Percentiles rank a stretch among this genome's conserved stretches.
These are phyloP conservation scores for Loriculus beryllinus DNA, from an alignment of 2,797 vertebrate genomes.

Conservation along the genomic window DNA sequence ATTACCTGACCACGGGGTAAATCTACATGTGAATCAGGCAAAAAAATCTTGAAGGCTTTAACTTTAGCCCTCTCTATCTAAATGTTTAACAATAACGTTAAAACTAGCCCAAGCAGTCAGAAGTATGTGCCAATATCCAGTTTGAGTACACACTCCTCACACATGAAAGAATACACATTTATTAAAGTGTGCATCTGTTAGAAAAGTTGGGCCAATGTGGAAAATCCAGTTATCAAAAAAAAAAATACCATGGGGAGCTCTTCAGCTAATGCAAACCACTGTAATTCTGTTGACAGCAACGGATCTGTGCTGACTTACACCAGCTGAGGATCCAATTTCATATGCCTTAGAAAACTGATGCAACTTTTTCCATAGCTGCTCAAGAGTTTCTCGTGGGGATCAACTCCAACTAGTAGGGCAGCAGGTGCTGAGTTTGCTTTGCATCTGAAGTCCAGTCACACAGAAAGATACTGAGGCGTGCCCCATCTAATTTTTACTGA, in stretches of 20 bases:
- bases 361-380: not conserved
- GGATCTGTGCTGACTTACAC: constrained; percentile 10
- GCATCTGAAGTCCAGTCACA: not conserved
- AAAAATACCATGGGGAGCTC: not conserved
- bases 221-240: constrained; percentile 19
- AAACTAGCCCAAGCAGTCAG: not conserved
- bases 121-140: not conserved
- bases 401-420: not conserved
- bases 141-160: not conserved
- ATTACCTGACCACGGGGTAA: not conserved
- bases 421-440: not conserved
- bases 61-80: not conserved
- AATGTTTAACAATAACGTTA: not conserved
- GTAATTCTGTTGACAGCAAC: constrained; percentile 19
- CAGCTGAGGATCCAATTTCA: constrained; percentile 22
- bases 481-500: constrained; percentile 21
- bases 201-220: not conserved
- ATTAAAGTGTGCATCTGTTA: constrained; percentile 12
- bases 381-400: not conserved
- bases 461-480: not conserved
- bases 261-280: constrained; percentile 18
- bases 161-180: not conserved
- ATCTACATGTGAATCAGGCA: not conserved
- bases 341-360: constrained; percentile 31
- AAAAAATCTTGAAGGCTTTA: not conserved